A percentile compares a stretch with the other conserved stretches of the same genome.
Evolutionary conservation across 2,888 invertebrate species (phyloP).

Genomic region (Lomographa bimaculata): DNA sequence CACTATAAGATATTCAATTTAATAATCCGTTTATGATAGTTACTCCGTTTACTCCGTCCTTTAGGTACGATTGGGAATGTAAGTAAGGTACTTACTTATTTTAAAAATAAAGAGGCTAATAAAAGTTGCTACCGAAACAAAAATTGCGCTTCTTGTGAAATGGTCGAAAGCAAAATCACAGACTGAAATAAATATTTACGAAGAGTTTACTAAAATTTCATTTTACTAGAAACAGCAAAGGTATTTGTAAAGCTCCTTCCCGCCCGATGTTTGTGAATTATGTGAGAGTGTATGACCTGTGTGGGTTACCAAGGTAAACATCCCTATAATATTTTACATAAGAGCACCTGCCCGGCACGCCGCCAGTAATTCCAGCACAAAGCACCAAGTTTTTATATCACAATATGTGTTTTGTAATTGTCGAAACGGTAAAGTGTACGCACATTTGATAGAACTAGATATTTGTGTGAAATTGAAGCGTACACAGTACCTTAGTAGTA

Average conservation of each 20-base stretch:
- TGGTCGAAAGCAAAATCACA: too few relatives aligned
- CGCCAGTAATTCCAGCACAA: conserved; percentile 80
- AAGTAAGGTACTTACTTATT: too few relatives aligned
- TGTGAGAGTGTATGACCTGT: conserved; percentile 61
- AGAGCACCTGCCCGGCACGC: conserved; percentile 83
- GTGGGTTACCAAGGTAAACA: conserved; percentile 70
- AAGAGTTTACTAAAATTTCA: too few relatives aligned
- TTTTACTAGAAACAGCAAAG: too few relatives aligned
- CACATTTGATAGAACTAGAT: conserved; percentile 32
- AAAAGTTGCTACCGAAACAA: too few relatives aligned
- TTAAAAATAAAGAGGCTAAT: too few relatives aligned
- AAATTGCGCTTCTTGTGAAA: too few relatives aligned
- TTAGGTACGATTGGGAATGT: too few relatives aligned
- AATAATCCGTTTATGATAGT: too few relatives aligned
- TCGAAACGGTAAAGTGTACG: conserved; percentile 77
- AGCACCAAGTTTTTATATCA: conserved; percentile 82
- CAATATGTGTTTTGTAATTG: conserved; percentile 81
- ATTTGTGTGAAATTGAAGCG: conserved; percentile 39
- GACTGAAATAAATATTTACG: too few relatives aligned
- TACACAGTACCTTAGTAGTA: conserved; percentile 72
- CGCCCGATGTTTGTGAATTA: conserved; percentile 47
- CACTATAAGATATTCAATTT: too few relatives aligned
- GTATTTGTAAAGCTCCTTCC: conserved; percentile 49
- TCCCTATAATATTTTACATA: conserved; percentile 78
- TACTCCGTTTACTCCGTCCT: too few relatives aligned